phyloP scores from a whole-genome alignment of 2,113 vertebrate species.

The Myodes glareolus region DNA sequence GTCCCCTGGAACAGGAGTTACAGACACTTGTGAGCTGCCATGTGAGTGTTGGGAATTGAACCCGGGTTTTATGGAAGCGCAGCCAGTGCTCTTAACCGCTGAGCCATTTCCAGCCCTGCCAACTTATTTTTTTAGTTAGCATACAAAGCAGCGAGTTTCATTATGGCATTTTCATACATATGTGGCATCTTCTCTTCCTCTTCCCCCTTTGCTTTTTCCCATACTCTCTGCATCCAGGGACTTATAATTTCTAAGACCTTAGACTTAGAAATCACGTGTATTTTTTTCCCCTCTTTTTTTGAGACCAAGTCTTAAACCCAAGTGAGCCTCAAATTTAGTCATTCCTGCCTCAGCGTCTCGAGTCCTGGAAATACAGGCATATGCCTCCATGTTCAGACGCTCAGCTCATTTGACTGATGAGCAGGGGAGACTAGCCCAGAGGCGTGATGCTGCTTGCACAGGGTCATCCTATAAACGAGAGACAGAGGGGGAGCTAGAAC shows the following conservation, averaged over 20 bases:
- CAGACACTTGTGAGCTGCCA: background rate
- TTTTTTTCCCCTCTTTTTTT: background rate
- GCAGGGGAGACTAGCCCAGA: background rate
- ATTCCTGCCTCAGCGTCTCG: background rate
- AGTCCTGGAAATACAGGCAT: background rate
- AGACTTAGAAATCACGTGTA: background rate
- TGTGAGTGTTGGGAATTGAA: background rate
- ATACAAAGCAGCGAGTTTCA: background rate
- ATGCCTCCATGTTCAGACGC: background rate
- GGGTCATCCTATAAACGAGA: background rate
- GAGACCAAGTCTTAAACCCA: background rate
- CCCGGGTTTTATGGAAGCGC: background rate
- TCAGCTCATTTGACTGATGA: background rate
- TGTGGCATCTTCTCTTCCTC: background rate
- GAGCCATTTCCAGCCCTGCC: background rate
- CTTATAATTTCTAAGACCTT: background rate
- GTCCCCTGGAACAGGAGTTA: background rate
- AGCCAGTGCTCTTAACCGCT: background rate
- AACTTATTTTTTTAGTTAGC: background rate
- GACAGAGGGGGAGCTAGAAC: background rate
- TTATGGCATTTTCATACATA: background rate
- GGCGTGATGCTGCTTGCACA: background rate
- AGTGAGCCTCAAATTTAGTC: background rate
- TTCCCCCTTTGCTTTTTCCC: too few species aligned
- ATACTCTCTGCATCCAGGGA: too few species aligned